Percentiles rank a stretch among this genome's conserved stretches.
Evolutionary conservation across 2,113 vertebrate species (phyloP).

Genomic region (Uropsilus gracilis): DNA sequence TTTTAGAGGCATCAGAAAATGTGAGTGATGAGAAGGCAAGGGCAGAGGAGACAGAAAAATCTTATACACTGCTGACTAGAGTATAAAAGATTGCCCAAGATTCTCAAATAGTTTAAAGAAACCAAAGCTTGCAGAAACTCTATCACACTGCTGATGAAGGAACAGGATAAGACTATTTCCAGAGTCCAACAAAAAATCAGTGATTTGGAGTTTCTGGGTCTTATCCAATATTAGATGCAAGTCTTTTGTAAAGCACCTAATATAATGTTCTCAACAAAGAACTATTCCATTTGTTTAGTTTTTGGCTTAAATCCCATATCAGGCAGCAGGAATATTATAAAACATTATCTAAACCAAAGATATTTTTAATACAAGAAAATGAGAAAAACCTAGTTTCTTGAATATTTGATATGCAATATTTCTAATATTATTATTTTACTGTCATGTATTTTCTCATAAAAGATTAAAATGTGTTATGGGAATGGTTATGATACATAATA

Average conservation of each 20-base stretch:
- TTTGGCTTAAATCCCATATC: conserved; percentile 42
- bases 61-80: neutral
- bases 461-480: conserved; percentile 60
- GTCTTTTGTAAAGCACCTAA: neutral
- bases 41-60: neutral
- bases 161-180: neutral
- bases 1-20: neutral
- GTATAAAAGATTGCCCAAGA: neutral
- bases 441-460: conserved; percentile 70
- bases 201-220: neutral
- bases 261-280: neutral
- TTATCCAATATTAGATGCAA: neutral
- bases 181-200: neutral
- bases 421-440: conserved; percentile 59
- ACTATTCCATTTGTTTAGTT: neutral
- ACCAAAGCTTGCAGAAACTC: neutral
- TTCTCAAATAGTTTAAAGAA: neutral
- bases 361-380: conserved; percentile 59
- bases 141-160: neutral
- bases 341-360: neutral
- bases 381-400: conserved; percentile 22
- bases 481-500: conserved; percentile 79
- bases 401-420: conserved; percentile 28
- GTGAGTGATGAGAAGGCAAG: neutral
- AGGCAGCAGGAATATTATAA: neutral